Conservation (phyloP, 2,113 vertebrate species). For the Lepus americanus region DNA sequence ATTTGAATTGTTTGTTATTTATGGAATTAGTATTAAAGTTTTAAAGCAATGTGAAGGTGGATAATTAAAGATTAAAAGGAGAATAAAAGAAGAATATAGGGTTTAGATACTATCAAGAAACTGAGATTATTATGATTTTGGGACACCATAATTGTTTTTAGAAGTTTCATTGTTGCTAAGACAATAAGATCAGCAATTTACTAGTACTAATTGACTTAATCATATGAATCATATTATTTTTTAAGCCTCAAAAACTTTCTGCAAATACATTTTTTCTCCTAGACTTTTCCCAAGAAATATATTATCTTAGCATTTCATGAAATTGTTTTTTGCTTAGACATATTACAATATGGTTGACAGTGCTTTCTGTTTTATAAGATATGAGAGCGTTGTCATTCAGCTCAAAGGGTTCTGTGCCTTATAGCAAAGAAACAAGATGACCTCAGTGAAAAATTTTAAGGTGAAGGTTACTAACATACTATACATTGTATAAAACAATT, state of each 20-base stretch:
- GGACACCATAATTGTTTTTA: constrained; percentile 8
- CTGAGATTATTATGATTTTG: constrained; percentile 17
- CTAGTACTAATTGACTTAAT: constrained; percentile 14
- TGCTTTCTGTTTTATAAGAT: constrained; percentile 1
- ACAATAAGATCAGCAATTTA: constrained; percentile 38
- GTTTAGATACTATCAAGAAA: neutral
- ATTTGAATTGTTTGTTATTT: constrained; percentile 27
- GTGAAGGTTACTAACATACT: neutral
- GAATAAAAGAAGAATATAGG: neutral
- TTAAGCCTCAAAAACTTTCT: neutral
- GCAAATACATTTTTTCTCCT: constrained; percentile 1
- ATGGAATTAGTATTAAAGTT: constrained; percentile 15
- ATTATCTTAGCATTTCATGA: constrained; percentile 17
- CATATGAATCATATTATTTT: neutral
- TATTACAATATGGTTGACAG: neutral
- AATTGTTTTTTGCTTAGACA: constrained; percentile 21
- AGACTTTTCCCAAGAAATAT: neutral
- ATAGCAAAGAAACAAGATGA: constrained; percentile 9
- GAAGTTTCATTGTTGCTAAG: constrained; percentile 12
- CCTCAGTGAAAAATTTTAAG: neutral
- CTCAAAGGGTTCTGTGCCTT: neutral
- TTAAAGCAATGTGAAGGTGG: constrained; percentile 37
- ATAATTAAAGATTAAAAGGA: neutral
- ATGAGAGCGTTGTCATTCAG: neutral
- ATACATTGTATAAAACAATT: neutral